Evolutionary conservation across 2,113 vertebrate species (phyloP), one percentile per base, ranked within the genome.

Genomic region (Paralichthys olivaceus): DNA sequence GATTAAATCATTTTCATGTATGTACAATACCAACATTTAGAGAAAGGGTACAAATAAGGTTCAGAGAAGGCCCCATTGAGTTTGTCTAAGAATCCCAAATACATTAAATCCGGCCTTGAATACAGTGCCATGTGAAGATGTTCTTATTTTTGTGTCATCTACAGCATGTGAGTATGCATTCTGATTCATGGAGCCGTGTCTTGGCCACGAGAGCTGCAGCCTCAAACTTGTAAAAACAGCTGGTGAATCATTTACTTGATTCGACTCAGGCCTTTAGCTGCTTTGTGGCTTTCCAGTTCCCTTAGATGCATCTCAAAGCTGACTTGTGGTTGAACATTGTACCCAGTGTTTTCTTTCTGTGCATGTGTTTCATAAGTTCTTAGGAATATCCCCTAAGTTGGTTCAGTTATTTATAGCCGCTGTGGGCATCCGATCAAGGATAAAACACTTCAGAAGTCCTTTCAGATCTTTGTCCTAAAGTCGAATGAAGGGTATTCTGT

Each of bases 261-360:
- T 85, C 70, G 7, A 60, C 72, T 80, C 57, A 55, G 78, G 75
- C 69, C 79, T 81, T 53, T 19, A 80, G 81, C 88, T 79, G 75
- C 85, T 87, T 84, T 91, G 87, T 64, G 91, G 86, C 83, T 90
- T 83, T 73, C 71, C 37, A 17, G n/a, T 60, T 60, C 26, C 73
- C 45, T 75, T 68, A 69, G 61, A 70, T 65, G 72, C 76, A 70
- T 58, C 43, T 57, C 51, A 70, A 62, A 74, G 79, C 81, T 77
- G 84, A 88, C 69, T 82, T 87, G 87, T 78, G 82, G 88, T 87
- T 14, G 51, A 64, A 75, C 54, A 34, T 59, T 40, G 34, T 81
- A 56, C 76, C 58, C 77, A 62, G 77, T 57, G 58, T 76, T 85
- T 83, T 89, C 76, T 66, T 75, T 85, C 71, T 55, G 55, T 71